Evolutionary conservation across 2,888 invertebrate species (phyloP), one percentile per base, ranked within the genome.

Genomic region (Kuschelorhynchus macadamiae): DNA sequence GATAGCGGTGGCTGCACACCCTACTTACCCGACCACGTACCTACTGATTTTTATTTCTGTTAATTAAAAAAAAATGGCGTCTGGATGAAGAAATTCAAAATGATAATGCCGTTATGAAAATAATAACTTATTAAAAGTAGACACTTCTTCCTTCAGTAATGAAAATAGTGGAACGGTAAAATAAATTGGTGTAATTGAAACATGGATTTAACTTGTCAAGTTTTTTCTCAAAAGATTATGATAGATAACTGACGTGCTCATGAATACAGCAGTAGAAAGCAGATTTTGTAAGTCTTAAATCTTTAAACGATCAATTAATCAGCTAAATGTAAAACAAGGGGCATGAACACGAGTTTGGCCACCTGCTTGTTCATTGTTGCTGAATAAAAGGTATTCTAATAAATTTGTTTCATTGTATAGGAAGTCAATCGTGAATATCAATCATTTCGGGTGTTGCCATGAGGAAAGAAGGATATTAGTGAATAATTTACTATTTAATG

Each of bases 241-340:
- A 52, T 52, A 21, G 39, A 39, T 39, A 20, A 36, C 33, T 52
- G 39, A 33, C 52, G 39, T 12, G 17, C 20, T 1, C 8, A 16
- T 44, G 12, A 44, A 17, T 25, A 49, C 49, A 55, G 21, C 17
- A 39, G 50, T 25, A 41, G 18, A 57, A 46, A 57, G 25, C 25
- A 25, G 25, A 52, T 52, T n/a, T 39, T 14, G 52, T n/a, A 11
- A 16, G 33, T 50, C 50, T 50, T 36, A 16, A 12, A 16, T 17
- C 30, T 46, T 33, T 4, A 16, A 44, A 36, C 32, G 32, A 16
- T 33, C 49, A 60, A 60, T 60, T 50, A 39, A 50, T 60, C 60
- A 25, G 36, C 39, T 60, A 60, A 60, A 49, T 36, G 60, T 60
- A 60, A 32, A 52, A 60, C 25, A 11, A 21, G 49, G 21, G 49